These are phyloP conservation scores for Drosophila kanapiae DNA, from an alignment of 1,140 invertebrate species.

Conservation along the genomic window DNA sequence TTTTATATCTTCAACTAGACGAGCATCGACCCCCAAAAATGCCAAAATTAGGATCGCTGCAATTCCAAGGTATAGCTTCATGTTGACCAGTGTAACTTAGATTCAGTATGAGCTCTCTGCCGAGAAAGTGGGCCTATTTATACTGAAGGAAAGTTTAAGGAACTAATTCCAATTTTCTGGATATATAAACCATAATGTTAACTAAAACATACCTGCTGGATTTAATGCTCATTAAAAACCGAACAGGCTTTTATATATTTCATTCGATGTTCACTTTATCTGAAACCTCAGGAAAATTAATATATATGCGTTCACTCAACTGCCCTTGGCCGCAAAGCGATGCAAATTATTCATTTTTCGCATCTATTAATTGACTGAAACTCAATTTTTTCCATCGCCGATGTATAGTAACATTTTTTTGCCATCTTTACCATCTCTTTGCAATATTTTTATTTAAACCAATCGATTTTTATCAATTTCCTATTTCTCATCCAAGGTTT, in stretches of 20 bases:
- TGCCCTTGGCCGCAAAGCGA: slow-evolving; percentile 41
- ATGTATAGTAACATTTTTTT: background rate
- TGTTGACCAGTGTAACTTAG: background rate
- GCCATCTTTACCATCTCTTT: background rate
- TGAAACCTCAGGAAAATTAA: slow-evolving; percentile 5
- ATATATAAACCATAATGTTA: background rate
- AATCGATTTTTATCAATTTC: slow-evolving; percentile 36
- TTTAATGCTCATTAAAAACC: background rate
- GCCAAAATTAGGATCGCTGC: background rate
- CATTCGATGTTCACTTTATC: background rate
- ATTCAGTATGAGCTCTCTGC: background rate
- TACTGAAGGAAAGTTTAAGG: too few species aligned
- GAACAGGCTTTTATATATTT: too few species aligned
- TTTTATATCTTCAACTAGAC: background rate
- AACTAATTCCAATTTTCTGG: background rate
- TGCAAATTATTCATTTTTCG: slow-evolving; percentile 58
- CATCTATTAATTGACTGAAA: slow-evolving; percentile 66
- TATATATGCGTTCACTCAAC: slow-evolving; percentile 9
- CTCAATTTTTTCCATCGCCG: slow-evolving; percentile 29
- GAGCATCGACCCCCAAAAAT: background rate
- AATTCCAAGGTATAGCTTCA: background rate
- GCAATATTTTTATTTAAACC: slow-evolving; percentile 26
- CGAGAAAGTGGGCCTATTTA: too few species aligned
- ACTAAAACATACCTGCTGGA: background rate
- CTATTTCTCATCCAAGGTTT: slow-evolving; percentile 17